These are phyloP conservation scores for Beris morrisii DNA, from an alignment of 2,888 invertebrate species.

Conservation along the genomic window DNA sequence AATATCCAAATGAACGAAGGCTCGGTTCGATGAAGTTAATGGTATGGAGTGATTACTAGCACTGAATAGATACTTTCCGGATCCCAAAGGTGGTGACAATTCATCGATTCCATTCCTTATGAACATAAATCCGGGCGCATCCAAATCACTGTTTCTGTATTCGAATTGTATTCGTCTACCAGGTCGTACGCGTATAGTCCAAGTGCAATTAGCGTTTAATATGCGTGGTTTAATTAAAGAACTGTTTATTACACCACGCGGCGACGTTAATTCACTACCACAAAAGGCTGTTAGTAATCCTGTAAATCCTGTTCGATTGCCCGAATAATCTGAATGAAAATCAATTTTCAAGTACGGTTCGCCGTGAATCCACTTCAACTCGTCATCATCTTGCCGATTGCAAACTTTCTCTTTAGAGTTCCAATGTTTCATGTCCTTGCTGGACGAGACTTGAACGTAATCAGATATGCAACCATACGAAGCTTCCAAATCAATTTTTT, in stretches of 20 bases:
- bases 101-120: slow-evolving; percentile 71
- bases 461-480: slow-evolving; percentile 62
- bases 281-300: slow-evolving; percentile 64
- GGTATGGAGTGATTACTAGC: slow-evolving; percentile 55
- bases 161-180: slow-evolving; percentile 71
- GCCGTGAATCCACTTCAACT: slow-evolving; percentile 49
- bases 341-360: slow-evolving; percentile 66
- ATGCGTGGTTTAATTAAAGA: background rate
- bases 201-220: slow-evolving; percentile 61
- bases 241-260: slow-evolving; percentile 60
- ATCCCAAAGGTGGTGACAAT: slow-evolving; percentile 71
- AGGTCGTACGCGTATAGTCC: slow-evolving; percentile 72
- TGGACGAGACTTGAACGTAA: slow-evolving; percentile 64
- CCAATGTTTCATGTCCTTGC: slow-evolving; percentile 59
- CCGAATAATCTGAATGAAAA: slow-evolving; percentile 65
- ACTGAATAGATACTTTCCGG: slow-evolving; percentile 70
- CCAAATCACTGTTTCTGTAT: slow-evolving; percentile 59
- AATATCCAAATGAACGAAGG: slow-evolving; percentile 56
- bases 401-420: slow-evolving; percentile 62
- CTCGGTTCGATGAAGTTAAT: slow-evolving; percentile 66
- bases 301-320: slow-evolving; percentile 69
- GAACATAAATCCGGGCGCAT: slow-evolving; percentile 58
- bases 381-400: slow-evolving; percentile 52
- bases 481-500: slow-evolving; percentile 64
- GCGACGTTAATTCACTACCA: slow-evolving; percentile 66